These are phyloP conservation scores for Leptinotarsa undecemlineata DNA, from an alignment of 1,140 invertebrate genomes.

Conservation along the genomic window DNA sequence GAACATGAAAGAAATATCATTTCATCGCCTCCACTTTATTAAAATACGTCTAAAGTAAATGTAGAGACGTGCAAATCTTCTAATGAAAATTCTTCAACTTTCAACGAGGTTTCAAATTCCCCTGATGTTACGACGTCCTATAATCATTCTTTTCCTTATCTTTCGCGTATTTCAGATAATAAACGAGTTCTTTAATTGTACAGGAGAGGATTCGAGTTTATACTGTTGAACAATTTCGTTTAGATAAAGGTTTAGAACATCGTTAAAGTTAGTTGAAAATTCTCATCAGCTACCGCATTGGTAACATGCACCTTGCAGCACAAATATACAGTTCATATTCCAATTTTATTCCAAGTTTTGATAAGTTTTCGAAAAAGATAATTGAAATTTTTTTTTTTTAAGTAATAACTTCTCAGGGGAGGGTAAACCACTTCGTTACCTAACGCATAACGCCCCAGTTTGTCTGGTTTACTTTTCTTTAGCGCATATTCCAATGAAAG, in stretches of 20 bases:
- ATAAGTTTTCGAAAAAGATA: too few relatives aligned
- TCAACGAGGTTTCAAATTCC: conserved; percentile 13
- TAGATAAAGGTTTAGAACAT: neutral
- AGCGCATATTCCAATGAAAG: too few relatives aligned
- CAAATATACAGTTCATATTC: too few relatives aligned
- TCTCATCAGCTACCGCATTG: neutral
- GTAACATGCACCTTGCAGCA: too few relatives aligned
- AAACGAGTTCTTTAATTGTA: conserved; percentile 16
- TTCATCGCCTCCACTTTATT: conserved; percentile 8
- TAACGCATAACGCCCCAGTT: too few relatives aligned
- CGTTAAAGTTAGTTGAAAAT: neutral
- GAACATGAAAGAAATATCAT: conserved; percentile 4
- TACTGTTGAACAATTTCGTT: neutral
- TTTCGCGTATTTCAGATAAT: conserved; percentile 8
- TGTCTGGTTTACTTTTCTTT: too few relatives aligned
- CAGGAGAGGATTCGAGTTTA: neutral
- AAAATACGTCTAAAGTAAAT: conserved; percentile 9
- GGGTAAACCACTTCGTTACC: too few relatives aligned
- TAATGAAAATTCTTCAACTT: conserved; percentile 21
- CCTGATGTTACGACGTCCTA: conserved; percentile 11
- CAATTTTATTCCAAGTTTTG: too few relatives aligned
- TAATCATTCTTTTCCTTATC: conserved; percentile 15
- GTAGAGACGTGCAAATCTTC: conserved; percentile 5
- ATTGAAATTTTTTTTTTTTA: too few relatives aligned
- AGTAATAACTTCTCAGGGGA: too few relatives aligned